Evolutionary conservation across 2,888 invertebrate genomes (phyloP).

Genomic region (Euplexia lucipara): DNA sequence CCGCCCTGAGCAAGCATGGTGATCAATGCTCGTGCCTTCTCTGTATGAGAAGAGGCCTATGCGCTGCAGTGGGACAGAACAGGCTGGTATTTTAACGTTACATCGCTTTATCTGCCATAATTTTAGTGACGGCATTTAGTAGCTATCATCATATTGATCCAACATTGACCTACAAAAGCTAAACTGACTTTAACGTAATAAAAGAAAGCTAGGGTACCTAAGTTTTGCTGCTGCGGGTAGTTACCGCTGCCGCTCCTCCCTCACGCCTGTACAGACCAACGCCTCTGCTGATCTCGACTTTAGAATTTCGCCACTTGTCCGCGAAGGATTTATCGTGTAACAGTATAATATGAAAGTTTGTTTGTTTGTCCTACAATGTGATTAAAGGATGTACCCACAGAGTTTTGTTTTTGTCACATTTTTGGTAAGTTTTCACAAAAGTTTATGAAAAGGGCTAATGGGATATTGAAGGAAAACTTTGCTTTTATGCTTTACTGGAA

Average conservation of each 20-base stretch:
- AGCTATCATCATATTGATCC: too few relatives aligned
- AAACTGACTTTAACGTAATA: too few relatives aligned
- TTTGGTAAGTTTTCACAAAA: constrained; percentile 43
- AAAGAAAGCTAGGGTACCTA: too few relatives aligned
- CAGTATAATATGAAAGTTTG: constrained; percentile 66
- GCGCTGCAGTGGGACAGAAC: too few relatives aligned
- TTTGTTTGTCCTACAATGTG: constrained; percentile 61
- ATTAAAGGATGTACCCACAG: constrained; percentile 55
- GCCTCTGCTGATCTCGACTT: constrained; percentile 67
- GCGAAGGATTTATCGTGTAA: constrained; percentile 66
- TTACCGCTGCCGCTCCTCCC: constrained; percentile 36
- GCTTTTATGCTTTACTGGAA: constrained; percentile 4
- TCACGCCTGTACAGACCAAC: constrained; percentile 39
- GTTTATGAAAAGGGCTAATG: constrained; percentile 49
- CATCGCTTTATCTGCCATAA: too few relatives aligned
- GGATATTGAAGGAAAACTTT: constrained; percentile 35
- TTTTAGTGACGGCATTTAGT: too few relatives aligned
- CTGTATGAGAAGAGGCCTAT: too few relatives aligned
- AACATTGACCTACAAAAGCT: too few relatives aligned
- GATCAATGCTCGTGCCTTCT: too few relatives aligned
- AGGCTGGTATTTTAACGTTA: too few relatives aligned
- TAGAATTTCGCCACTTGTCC: constrained; percentile 68
- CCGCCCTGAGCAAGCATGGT: too few relatives aligned
- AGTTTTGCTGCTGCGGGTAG: too few relatives aligned
- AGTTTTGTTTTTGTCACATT: constrained; percentile 53